Evolutionary conservation across 2,113 vertebrate species (phyloP).

Genomic region (Osmerus mordax): DNA sequence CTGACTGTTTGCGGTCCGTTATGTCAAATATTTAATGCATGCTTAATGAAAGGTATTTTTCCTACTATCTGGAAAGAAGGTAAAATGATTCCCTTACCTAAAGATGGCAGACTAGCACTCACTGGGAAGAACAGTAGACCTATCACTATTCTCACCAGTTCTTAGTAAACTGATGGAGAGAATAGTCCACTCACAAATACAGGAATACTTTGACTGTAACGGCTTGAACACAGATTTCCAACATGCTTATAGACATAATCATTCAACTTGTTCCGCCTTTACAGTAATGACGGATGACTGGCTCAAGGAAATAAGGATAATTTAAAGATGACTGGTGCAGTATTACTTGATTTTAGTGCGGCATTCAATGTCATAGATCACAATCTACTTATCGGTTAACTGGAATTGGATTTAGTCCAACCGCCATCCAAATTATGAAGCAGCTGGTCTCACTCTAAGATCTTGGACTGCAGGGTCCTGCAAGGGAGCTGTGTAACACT

Average conservation of each 20-base stretch:
- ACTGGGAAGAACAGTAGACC: background rate
- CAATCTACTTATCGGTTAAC: too few relatives aligned
- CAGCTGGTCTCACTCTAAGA: too few relatives aligned
- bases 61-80: slow-evolving; percentile 1
- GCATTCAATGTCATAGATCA: too few relatives aligned
- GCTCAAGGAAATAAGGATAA: background rate
- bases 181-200: background rate
- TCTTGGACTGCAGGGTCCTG: too few relatives aligned
- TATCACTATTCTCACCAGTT: background rate
- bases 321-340: too few relatives aligned
- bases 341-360: too few relatives aligned
- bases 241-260: slow-evolving; percentile 6
- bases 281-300: background rate
- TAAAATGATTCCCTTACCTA: slow-evolving; percentile 9
- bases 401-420: too few relatives aligned
- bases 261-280: background rate
- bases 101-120: slow-evolving; percentile 1
- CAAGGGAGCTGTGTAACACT: too few relatives aligned
- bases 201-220: background rate
- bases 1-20: background rate
- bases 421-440: too few relatives aligned
- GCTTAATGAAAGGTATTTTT: background rate
- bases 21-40: background rate
- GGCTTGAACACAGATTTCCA: background rate
- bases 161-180: slow-evolving; percentile 12